Evolutionary conservation across 2,113 vertebrate genomes (phyloP).

Genomic region (Poeciliopsis prolifica): DNA sequence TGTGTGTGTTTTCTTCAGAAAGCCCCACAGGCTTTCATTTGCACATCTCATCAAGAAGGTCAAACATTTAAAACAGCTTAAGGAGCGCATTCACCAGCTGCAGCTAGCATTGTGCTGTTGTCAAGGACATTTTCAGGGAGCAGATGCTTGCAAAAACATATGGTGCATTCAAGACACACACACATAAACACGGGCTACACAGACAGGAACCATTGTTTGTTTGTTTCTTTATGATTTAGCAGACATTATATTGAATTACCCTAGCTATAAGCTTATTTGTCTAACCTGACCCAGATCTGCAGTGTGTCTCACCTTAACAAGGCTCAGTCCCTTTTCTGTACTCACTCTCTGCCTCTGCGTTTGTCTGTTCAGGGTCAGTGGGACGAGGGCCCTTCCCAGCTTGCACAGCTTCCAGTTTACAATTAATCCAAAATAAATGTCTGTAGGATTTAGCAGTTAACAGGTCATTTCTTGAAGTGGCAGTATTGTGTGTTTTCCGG

Average conservation of each 20-base stretch:
- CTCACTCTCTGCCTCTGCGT: neutral
- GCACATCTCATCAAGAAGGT: too few species aligned
- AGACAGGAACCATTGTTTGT: neutral
- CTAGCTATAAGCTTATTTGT: neutral
- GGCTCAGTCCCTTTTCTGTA: neutral
- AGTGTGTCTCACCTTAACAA: neutral
- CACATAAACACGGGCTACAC: neutral
- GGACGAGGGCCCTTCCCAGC: neutral
- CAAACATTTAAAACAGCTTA: too few species aligned
- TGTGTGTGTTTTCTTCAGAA: too few species aligned
- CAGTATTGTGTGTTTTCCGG: too few species aligned
- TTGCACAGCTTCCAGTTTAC: neutral
- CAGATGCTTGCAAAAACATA: slow-evolving; percentile 25
- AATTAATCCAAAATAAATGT: neutral
- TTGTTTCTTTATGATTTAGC: neutral
- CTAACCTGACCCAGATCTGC: neutral
- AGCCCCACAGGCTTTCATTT: too few species aligned
- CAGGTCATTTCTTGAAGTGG: too few species aligned
- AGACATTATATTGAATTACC: neutral
- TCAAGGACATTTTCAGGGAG: too few species aligned
- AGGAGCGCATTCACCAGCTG: too few species aligned
- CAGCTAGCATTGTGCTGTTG: too few species aligned
- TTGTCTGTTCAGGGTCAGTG: neutral
- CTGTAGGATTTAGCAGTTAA: too few species aligned
- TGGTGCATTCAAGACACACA: slow-evolving; percentile 11